Evolutionary conservation across 2,797 vertebrate genomes (phyloP).

Genomic region (Diceros bicornis): DNA sequence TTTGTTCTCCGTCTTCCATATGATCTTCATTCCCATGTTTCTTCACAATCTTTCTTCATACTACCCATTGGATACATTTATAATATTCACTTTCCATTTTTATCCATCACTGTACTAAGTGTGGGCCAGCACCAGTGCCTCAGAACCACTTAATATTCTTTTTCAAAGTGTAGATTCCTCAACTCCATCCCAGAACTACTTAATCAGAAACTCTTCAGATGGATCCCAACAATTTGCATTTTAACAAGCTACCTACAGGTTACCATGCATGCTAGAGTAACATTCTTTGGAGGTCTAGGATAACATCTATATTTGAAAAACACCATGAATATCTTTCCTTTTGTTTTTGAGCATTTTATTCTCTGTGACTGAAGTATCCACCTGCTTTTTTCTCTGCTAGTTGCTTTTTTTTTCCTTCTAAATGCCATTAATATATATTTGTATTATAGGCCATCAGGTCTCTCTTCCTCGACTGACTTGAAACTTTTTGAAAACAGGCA

Average conservation of each 20-base stretch:
- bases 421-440: not conserved
- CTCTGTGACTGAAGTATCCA: constrained; percentile 1
- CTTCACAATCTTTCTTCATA: not conserved
- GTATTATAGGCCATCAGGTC: not conserved
- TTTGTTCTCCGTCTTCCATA: not conserved
- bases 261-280: not conserved
- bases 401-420: not conserved
- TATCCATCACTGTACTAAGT: not conserved
- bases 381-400: constrained; percentile 42
- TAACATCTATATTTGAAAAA: not conserved
- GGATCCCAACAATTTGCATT: not conserved
- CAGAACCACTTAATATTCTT: not conserved
- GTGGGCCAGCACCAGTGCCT: not conserved
- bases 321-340: not conserved
- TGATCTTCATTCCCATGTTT: not conserved
- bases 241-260: not conserved
- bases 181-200: not conserved
- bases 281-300: not conserved
- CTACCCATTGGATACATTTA: not conserved
- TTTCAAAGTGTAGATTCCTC: not conserved
- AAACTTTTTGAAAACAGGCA: not conserved
- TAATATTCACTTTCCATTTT: not conserved
- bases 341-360: not conserved
- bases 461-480: not conserved
- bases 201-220: not conserved